A percentile compares a stretch with the other conserved stretches of the same genome.
Evolutionary conservation across 1,140 invertebrate species (phyloP).

Genomic region (Sesamia nonagrioides): DNA sequence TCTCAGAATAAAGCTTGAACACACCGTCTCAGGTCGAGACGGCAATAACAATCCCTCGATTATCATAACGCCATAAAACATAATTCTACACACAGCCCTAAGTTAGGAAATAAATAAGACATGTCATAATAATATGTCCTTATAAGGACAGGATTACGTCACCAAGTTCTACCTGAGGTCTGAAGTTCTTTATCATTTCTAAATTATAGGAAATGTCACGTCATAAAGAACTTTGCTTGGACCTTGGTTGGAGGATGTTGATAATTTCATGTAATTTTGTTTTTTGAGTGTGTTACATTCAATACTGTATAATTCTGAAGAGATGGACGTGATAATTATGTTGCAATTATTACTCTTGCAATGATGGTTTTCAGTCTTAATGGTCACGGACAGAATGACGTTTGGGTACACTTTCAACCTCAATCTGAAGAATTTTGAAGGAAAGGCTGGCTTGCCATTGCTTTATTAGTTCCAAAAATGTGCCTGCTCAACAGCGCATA

Average conservation of each 20-base stretch:
- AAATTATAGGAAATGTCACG: background rate
- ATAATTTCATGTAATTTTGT: background rate
- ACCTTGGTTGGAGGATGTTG: background rate
- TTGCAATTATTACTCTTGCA: no score
- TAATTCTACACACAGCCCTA: constrained; percentile 4
- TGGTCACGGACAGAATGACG: no score
- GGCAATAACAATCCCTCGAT: constrained; percentile 16
- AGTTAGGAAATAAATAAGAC: constrained; percentile 6
- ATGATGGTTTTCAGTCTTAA: no score
- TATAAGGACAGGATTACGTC: background rate
- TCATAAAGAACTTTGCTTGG: background rate
- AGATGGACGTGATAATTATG: no score
- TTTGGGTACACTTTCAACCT: no score
- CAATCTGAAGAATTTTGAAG: no score
- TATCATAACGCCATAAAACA: constrained; percentile 2
- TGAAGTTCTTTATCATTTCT: background rate
- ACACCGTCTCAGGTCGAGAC: background rate
- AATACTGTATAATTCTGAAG: no score
- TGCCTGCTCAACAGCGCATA: no score
- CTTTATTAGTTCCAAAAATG: no score
- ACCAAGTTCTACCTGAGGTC: background rate
- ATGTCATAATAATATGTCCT: constrained; percentile 15
- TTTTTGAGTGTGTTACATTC: background rate
- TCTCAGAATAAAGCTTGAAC: constrained; percentile 2
- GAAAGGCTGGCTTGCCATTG: no score